These are phyloP conservation scores for Drosophila pandora DNA, from an alignment of 1,140 invertebrate genomes.

Conservation along the genomic window DNA sequence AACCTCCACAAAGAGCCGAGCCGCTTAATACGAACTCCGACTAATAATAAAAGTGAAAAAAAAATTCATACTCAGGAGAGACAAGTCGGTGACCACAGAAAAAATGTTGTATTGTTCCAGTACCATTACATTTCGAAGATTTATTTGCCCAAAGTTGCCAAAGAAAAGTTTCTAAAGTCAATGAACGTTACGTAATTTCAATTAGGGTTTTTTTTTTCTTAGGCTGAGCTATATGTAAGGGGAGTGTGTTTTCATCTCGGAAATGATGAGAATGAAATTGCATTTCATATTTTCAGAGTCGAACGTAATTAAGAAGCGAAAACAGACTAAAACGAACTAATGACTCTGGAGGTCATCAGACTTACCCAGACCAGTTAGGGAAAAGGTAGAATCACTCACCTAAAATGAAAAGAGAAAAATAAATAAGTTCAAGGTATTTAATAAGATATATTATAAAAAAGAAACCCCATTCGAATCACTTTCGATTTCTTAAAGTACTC, in stretches of 20 bases:
- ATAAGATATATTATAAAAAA: neutral
- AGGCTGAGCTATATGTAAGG: constrained; percentile 15
- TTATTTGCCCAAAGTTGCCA: constrained; percentile 26
- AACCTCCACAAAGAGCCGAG: constrained; percentile 46
- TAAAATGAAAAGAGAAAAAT: neutral
- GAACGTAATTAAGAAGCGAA: constrained; percentile 59
- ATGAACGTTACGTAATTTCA: constrained; percentile 83
- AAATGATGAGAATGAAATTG: constrained; percentile 80
- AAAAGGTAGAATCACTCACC: neutral
- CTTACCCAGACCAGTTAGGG: constrained; percentile 46
- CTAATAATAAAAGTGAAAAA: constrained; percentile 79
- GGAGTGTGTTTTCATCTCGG: constrained; percentile 35
- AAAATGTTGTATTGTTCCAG: constrained; percentile 34
- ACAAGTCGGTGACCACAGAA: constrained; percentile 38
- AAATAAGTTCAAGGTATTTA: neutral
- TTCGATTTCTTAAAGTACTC: constrained; percentile 20
- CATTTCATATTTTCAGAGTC: constrained; percentile 66
- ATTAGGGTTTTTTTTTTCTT: constrained; percentile 62
- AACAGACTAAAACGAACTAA: constrained; percentile 28
- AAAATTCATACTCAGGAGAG: constrained; percentile 27
- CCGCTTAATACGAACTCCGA: constrained; percentile 59
- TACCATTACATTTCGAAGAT: constrained; percentile 1
- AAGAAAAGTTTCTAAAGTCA: constrained; percentile 70
- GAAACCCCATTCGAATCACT: constrained; percentile 15
- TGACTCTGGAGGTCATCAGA: constrained; percentile 51